A percentile compares a stretch with the other conserved stretches of the same genome.
Conservation (phyloP, 2,888 invertebrate species). For the Mystacides longicornis region DNA sequence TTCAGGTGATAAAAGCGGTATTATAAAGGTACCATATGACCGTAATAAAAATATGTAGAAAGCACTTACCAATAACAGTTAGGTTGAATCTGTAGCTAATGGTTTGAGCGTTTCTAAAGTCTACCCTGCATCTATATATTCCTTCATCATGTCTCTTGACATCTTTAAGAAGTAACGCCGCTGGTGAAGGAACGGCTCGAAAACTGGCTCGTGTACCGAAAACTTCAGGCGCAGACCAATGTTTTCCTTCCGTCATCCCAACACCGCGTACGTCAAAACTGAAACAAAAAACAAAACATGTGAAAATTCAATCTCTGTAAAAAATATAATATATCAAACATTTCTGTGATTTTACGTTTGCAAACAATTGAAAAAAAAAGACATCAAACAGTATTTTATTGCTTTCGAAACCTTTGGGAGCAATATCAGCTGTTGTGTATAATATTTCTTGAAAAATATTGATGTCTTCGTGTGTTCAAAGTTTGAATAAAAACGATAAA, state of each 20-base stretch:
- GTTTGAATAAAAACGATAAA: too few relatives aligned
- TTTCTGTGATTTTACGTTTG: too few relatives aligned
- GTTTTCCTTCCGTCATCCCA: conserved; percentile 68
- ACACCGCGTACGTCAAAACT: conserved; percentile 85
- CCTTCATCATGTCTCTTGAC: conserved; percentile 84
- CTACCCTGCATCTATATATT: conserved; percentile 82
- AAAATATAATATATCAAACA: too few relatives aligned
- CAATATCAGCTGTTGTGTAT: too few relatives aligned
- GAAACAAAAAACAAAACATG: conserved; percentile 35
- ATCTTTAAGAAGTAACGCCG: conserved; percentile 67
- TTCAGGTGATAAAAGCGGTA: too few relatives aligned
- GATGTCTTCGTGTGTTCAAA: too few relatives aligned
- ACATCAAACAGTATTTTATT: too few relatives aligned
- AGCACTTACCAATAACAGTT: conserved; percentile 77
- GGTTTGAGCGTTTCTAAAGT: conserved; percentile 85
- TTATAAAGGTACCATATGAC: neutral
- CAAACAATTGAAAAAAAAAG: too few relatives aligned
- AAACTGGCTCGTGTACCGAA: conserved; percentile 84
- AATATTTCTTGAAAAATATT: too few relatives aligned
- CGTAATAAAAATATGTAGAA: neutral
- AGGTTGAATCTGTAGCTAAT: conserved; percentile 84
- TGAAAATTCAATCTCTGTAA: too few relatives aligned
- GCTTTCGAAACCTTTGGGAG: too few relatives aligned
- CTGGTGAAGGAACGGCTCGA: conserved; percentile 69
- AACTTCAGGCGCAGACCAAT: conserved; percentile 79